Conservation (phyloP, 1,140 invertebrate genomes). For the Tyrophagus putrescentiae region DNA sequence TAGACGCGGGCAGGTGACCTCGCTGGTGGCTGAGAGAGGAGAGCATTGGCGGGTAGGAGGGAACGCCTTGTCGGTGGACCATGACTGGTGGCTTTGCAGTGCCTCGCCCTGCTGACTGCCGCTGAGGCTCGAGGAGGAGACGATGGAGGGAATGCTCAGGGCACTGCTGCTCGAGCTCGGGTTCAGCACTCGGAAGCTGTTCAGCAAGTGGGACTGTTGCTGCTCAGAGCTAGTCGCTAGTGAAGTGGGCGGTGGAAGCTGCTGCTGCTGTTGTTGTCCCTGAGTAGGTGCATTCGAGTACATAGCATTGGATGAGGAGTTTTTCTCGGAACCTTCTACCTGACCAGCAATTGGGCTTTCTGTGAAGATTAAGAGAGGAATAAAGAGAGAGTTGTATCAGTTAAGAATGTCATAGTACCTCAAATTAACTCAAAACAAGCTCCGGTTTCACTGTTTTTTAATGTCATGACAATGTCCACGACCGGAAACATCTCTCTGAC, state of each 20-base stretch:
- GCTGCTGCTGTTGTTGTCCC: background rate
- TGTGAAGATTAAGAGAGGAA: background rate
- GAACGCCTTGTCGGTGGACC: constrained; percentile 15
- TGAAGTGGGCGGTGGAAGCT: constrained; percentile 1
- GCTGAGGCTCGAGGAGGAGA: constrained; percentile 22
- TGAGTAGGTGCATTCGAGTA: constrained; percentile 14
- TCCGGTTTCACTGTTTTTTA: no score
- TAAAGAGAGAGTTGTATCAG: background rate
- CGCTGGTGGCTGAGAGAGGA: constrained; percentile 22
- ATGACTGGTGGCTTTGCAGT: constrained; percentile 6
- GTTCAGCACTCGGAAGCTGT: background rate
- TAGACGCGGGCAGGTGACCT: constrained; percentile 15
- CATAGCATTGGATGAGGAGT: constrained; percentile 9
- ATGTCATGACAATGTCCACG: no score
- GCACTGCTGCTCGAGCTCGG: background rate
- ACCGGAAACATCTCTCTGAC: no score
- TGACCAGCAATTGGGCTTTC: background rate
- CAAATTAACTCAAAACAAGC: no score
- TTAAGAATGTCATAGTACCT: no score
- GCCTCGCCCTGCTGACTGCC: constrained; percentile 2
- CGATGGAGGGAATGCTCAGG: constrained; percentile 5
- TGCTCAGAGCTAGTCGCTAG: background rate
- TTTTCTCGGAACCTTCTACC: constrained; percentile 4
- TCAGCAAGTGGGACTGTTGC: background rate
- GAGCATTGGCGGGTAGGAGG: constrained; percentile 24